Percentiles rank a stretch among this genome's conserved stretches.
Conservation (phyloP, 2,888 invertebrate species). For the Congeria kusceri region DNA sequence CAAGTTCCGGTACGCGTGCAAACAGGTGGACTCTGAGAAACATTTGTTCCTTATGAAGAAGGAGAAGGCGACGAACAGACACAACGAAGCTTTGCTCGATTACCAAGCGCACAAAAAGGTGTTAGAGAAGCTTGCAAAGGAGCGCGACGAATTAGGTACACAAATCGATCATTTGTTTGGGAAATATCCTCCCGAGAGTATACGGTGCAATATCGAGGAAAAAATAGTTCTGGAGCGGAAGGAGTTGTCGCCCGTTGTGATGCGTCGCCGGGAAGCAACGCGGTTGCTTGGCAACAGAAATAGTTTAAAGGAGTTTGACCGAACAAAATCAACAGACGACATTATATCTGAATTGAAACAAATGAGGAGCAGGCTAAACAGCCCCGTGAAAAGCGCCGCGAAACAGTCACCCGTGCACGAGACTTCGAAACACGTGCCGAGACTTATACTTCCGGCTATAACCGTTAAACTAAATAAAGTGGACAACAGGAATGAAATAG, state of each 20-base stretch:
- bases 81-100: slow-evolving; percentile 70
- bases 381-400: slow-evolving; percentile 35
- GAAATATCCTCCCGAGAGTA: slow-evolving; percentile 66
- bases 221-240: slow-evolving; percentile 68
- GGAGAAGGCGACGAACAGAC: slow-evolving; percentile 63
- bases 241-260: slow-evolving; percentile 70
- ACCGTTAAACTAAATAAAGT: slow-evolving; percentile 55
- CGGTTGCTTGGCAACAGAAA: slow-evolving; percentile 65
- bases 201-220: slow-evolving; percentile 67
- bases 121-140: slow-evolving; percentile 66
- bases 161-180: slow-evolving; percentile 65
- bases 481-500: background rate
- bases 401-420: background rate
- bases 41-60: slow-evolving; percentile 71
- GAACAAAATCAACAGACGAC: slow-evolving; percentile 68
- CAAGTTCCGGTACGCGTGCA: slow-evolving; percentile 63
- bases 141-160: slow-evolving; percentile 49
- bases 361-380: slow-evolving; percentile 47
- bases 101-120: slow-evolving; percentile 74
- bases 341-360: slow-evolving; percentile 57
- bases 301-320: slow-evolving; percentile 67
- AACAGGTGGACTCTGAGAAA: slow-evolving; percentile 70
- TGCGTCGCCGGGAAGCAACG: slow-evolving; percentile 66
- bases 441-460: slow-evolving; percentile 70
- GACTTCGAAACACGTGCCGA: slow-evolving; percentile 43